Evolutionary conservation across 2,888 invertebrate species (phyloP).

Genomic region (Apomyelois bistriatella): DNA sequence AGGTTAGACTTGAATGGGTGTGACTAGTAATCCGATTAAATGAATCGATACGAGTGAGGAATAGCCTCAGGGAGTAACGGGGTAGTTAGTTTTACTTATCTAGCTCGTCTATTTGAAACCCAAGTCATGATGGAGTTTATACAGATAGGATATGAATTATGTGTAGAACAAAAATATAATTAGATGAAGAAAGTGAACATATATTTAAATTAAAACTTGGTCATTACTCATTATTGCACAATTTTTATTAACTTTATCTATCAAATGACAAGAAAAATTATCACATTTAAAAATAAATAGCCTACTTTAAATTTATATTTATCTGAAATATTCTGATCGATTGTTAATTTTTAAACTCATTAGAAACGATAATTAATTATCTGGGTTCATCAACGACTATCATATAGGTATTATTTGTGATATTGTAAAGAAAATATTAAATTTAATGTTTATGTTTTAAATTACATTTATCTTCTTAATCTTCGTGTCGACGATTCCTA

Average conservation of each 20-base stretch:
- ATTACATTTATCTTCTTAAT: too few relatives aligned
- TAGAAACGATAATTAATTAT: not conserved
- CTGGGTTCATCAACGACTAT: too few relatives aligned
- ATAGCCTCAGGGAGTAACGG: not conserved
- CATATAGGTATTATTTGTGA: too few relatives aligned
- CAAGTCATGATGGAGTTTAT: not conserved
- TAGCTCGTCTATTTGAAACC: not conserved
- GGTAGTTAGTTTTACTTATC: constrained; percentile 6
- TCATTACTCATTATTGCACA: not conserved
- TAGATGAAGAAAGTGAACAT: too few relatives aligned
- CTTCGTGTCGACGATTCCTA: too few relatives aligned
- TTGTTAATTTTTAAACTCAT: not conserved
- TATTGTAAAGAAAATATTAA: too few relatives aligned
- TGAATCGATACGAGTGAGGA: constrained; percentile 25
- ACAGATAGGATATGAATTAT: not conserved
- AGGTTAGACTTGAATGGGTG: constrained; percentile 25
- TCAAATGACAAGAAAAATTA: not conserved
- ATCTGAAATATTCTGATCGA: not conserved
- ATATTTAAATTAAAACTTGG: too few relatives aligned
- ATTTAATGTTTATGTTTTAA: too few relatives aligned
- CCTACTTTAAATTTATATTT: not conserved
- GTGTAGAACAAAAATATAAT: too few relatives aligned
- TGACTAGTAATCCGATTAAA: constrained; percentile 39
- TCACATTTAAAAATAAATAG: not conserved
- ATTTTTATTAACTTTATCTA: not conserved